A percentile compares a stretch with the other conserved stretches of the same genome.
phyloP scores from a whole-genome alignment of 2,797 vertebrate genomes.

The Molossus molossus region DNA sequence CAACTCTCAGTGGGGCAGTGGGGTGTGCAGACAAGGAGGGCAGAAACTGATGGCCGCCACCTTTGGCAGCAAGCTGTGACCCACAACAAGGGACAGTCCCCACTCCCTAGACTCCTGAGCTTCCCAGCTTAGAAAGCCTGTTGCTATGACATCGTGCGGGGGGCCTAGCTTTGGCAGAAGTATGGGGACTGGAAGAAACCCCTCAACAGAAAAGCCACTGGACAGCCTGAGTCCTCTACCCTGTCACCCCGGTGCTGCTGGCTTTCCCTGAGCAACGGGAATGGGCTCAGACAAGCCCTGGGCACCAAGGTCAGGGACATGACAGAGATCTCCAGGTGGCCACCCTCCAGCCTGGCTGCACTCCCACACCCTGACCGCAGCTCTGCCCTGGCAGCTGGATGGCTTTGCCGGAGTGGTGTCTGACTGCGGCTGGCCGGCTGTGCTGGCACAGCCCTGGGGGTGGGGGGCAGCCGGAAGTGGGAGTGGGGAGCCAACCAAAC shows the following conservation, averaged over 20 bases:
- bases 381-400: not conserved
- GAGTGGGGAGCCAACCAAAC: not conserved
- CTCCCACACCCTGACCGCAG: not conserved
- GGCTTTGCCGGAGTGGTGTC: not conserved
- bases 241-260: not conserved
- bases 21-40: rapidly evolving
- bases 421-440: not conserved
- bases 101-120: not conserved
- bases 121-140: not conserved
- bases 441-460: not conserved
- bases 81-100: not conserved
- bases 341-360: not conserved
- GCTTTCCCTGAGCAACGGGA: not conserved
- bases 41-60: not conserved
- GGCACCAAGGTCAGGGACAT: not conserved
- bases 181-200: not conserved
- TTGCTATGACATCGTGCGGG: not conserved
- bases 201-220: not conserved
- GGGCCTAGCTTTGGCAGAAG: not conserved
- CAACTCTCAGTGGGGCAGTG: not conserved
- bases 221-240: not conserved
- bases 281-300: not conserved
- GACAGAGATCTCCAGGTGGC: not conserved
- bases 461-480: not conserved
- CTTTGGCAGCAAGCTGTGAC: not conserved